Conservation (phyloP, 2,113 vertebrate genomes). For the Helogale parvula region DNA sequence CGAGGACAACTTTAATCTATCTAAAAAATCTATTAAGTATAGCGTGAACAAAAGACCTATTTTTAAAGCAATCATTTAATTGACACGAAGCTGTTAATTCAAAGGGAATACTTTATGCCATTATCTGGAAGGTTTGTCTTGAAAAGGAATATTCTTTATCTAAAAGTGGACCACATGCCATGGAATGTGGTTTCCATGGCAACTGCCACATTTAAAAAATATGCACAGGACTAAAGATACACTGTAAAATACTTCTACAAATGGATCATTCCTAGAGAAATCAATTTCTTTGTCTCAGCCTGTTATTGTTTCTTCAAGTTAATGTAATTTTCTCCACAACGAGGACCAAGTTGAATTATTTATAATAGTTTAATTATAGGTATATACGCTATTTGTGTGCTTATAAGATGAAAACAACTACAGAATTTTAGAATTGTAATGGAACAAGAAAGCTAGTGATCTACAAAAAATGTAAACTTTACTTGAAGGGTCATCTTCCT, state of each 20-base stretch:
- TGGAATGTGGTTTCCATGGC: slow-evolving; percentile 86
- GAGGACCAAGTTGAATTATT: slow-evolving; percentile 39
- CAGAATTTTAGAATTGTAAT: slow-evolving; percentile 57
- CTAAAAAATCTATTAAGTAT: slow-evolving; percentile 12
- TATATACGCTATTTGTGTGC: neutral
- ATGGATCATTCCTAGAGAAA: slow-evolving; percentile 59
- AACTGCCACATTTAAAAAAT: slow-evolving; percentile 80
- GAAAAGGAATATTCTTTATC: slow-evolving; percentile 75
- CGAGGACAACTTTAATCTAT: slow-evolving; percentile 43
- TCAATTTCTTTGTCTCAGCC: neutral
- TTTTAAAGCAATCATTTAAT: slow-evolving; percentile 52
- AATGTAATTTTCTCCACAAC: slow-evolving; percentile 47
- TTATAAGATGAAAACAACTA: slow-evolving; percentile 44
- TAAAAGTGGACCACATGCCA: slow-evolving; percentile 71
- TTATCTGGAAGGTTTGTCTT: slow-evolving; percentile 75
- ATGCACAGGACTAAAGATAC: slow-evolving; percentile 60
- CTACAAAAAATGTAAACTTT: slow-evolving; percentile 15
- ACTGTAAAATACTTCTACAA: slow-evolving; percentile 44
- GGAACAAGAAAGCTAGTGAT: slow-evolving; percentile 13
- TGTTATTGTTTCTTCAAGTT: slow-evolving; percentile 36
- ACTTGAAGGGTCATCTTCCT: neutral
- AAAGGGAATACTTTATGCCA: slow-evolving; percentile 46
- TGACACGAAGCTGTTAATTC: slow-evolving; percentile 53
- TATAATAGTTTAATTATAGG: slow-evolving; percentile 40
- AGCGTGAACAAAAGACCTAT: slow-evolving; percentile 63